Conservation (phyloP, 1,140 invertebrate genomes). For the Aphis craccivora region DNA sequence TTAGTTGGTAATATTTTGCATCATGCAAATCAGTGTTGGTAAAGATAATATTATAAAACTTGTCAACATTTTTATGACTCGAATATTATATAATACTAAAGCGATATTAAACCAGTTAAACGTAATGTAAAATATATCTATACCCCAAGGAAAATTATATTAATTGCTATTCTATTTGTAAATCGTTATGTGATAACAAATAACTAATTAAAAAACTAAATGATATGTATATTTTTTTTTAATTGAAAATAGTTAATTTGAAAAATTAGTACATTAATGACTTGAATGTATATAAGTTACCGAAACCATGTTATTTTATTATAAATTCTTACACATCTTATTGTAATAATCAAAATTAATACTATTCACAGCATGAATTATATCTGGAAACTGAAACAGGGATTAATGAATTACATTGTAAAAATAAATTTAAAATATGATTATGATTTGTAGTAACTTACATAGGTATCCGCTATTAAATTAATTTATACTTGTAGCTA, state of each 20-base stretch:
- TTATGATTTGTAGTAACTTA: not conserved
- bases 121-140: not conserved
- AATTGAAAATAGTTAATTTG: not conserved
- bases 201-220: not conserved
- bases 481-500: not conserved
- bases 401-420: not conserved
- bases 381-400: not conserved
- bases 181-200: not conserved
- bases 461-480: not conserved
- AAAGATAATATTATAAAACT: constrained; percentile 1
- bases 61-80: not conserved
- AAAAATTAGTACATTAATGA: not conserved
- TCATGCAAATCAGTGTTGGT: not conserved
- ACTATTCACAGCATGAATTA: not conserved
- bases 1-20: not conserved
- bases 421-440: not conserved
- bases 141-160: not conserved
- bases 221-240: not conserved
- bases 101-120: not conserved
- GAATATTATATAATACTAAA: not conserved
- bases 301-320: not conserved
- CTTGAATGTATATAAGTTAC: not conserved
- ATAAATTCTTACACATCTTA: not conserved
- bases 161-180: not conserved
- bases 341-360: not conserved